Base-by-base conservation (phyloP, 2,797 vertebrate genomes). In the Mus minutoides region DNA sequence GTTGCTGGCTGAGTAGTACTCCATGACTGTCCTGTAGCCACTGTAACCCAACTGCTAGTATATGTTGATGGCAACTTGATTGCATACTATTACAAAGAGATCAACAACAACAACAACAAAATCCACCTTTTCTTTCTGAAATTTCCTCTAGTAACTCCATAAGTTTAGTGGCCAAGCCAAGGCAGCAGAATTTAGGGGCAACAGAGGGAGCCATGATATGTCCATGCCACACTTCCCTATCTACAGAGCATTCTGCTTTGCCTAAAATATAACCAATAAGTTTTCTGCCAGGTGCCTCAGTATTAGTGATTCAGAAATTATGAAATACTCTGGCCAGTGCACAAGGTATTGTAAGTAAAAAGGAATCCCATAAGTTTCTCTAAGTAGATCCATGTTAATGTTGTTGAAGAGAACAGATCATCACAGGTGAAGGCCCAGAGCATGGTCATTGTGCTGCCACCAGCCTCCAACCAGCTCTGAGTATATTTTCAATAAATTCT, bases 141-240 rank as follows among this genome's bases (percentile, higher is more conserved):
- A 99, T 99, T 97, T 99, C 99, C 97, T 99, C 99, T 97, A 99
- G 95, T 96, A 99, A 99, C 75, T 99, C 99, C 99, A 99, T 99
- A 69, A 99, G 98, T 96, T 99, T 99, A 95, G 99, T 99, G 0
- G 99, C 99, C 79, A 99, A 98, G 84, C 99, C 99, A 71, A 99
- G 99, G 6, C 99, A 98, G 14, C 99, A 98, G 97, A 99, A 99
- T 98, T 99, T 99, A 0, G 99, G 99, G 1, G 99, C 99, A 1
- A 99, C 99, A 0, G 99, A 99, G 43, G 99, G 98, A 3, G 99
- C 99, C 0, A 99, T 99, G 94, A 99, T 99, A 0, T 99, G 99
- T 0, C 99, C 99, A 0, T 99, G 99, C 99, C 99, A 99, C 94
- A 99, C 99, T 90, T 99, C 99, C 49, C 99, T 98, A 0, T 99